Percentiles rank a stretch among this genome's conserved stretches.
Conservation (phyloP, 2,888 invertebrate species). For the Eupithecia tripunctaria region DNA sequence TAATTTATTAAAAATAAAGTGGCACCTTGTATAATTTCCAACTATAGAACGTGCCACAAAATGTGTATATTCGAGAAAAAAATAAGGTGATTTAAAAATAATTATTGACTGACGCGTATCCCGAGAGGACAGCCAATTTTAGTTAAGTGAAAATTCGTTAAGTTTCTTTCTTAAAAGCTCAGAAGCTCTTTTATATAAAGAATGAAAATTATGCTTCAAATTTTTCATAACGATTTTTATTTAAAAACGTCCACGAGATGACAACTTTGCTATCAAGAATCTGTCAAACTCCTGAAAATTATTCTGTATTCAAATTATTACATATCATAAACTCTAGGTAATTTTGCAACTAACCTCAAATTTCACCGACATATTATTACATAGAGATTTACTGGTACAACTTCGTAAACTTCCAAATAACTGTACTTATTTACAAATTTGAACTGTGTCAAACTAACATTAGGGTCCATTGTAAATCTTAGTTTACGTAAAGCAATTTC, state of each 20-base stretch:
- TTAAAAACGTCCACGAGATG: neutral
- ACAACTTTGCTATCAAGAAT: neutral
- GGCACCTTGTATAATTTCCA: too few species aligned
- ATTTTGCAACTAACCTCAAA: neutral
- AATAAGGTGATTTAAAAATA: neutral
- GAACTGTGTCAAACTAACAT: conserved; percentile 32
- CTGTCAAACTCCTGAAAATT: neutral
- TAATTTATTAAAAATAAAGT: conserved; percentile 3
- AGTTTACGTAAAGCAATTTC: conserved; percentile 64
- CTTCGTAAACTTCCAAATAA: conserved; percentile 25
- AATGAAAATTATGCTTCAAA: too few species aligned
- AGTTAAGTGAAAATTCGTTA: neutral
- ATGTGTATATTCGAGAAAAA: neutral
- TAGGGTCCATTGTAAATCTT: conserved; percentile 52
- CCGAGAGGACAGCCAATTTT: neutral
- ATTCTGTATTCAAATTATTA: neutral
- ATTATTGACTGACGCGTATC: neutral
- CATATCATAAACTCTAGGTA: conserved; percentile 1
- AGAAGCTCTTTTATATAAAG: neutral
- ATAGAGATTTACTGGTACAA: conserved; percentile 23
- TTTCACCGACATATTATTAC: conserved; percentile 7
- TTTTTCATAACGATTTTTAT: neutral
- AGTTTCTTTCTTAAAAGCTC: neutral
- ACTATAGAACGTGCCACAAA: neutral
- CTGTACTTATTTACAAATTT: conserved; percentile 21